These are phyloP conservation scores for roundworm (Caenorhabditis elegans) DNA, from an alignment of 1,140 invertebrate species.

Conservation along the genomic window DNA sequence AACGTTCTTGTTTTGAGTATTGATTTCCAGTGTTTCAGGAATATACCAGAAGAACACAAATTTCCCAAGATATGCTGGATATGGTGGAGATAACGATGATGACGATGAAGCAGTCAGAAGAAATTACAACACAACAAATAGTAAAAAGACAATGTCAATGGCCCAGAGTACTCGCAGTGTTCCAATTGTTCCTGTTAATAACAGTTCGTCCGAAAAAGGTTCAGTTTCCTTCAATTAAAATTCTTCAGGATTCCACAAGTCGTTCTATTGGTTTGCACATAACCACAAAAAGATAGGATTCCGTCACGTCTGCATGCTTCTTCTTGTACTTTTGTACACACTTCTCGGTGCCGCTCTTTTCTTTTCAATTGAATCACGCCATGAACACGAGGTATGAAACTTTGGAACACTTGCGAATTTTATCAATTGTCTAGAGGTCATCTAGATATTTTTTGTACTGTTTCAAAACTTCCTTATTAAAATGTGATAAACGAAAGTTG, in stretches of 20 bases:
- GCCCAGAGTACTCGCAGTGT: background rate
- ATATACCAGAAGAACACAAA: background rate
- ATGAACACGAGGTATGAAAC: conserved; percentile 24
- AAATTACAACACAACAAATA: background rate
- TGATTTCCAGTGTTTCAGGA: too few relatives aligned
- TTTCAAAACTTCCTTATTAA: too few relatives aligned
- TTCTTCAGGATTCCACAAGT: conserved; percentile 28
- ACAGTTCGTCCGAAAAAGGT: too few relatives aligned
- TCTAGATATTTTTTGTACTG: too few relatives aligned
- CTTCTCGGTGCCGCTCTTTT: conserved; percentile 26
- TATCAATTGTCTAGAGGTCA: too few relatives aligned
- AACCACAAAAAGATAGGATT: conserved; percentile 31
- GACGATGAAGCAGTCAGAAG: background rate
- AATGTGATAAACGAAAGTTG: too few relatives aligned
- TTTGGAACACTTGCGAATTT: too few relatives aligned
- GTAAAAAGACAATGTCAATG: background rate
- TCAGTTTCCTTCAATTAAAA: too few relatives aligned
- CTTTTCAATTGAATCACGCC: conserved; percentile 16
- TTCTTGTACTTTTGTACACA: conserved; percentile 3
- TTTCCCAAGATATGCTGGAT: background rate
- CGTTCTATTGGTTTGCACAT: conserved; percentile 27
- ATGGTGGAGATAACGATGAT: background rate
- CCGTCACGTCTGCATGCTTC: conserved; percentile 20
- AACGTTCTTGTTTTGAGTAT: too few relatives aligned
- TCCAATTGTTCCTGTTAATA: conserved; percentile 10